Conservation (phyloP, 2,113 vertebrate species). For the Motacilla alba region DNA sequence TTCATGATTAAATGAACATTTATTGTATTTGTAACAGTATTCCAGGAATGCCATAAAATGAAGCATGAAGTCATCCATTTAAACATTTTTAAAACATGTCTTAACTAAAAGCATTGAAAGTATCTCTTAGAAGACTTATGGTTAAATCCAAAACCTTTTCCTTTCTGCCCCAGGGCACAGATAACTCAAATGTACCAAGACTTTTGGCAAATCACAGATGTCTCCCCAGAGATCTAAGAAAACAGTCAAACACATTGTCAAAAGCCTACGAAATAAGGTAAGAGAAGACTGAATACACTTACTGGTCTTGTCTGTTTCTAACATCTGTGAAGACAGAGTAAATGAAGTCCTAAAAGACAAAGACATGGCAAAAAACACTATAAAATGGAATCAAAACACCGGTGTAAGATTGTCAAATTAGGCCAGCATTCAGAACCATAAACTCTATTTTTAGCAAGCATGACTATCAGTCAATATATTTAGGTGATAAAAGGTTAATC, state of each 20-base stretch:
- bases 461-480: background rate
- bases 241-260: background rate
- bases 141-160: constrained; percentile 5
- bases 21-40: constrained; percentile 66
- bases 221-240: background rate
- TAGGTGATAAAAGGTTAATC: background rate
- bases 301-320: background rate
- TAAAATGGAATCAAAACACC: background rate
- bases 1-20: constrained; percentile 50
- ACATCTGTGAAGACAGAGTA: background rate
- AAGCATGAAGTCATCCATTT: constrained; percentile 62
- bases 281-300: constrained; percentile 12
- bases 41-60: constrained; percentile 62
- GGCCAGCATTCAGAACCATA: background rate
- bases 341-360: background rate
- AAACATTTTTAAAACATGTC: constrained; percentile 63
- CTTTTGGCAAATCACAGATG: constrained; percentile 11
- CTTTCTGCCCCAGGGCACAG: background rate
- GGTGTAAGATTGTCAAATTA: background rate
- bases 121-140: background rate
- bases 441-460: background rate
- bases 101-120: constrained; percentile 38
- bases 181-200: background rate
- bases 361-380: background rate
- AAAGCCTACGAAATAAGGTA: background rate